These are phyloP conservation scores for Chelonus insularis DNA, from an alignment of 1,140 invertebrate species.

Conservation along the genomic window DNA sequence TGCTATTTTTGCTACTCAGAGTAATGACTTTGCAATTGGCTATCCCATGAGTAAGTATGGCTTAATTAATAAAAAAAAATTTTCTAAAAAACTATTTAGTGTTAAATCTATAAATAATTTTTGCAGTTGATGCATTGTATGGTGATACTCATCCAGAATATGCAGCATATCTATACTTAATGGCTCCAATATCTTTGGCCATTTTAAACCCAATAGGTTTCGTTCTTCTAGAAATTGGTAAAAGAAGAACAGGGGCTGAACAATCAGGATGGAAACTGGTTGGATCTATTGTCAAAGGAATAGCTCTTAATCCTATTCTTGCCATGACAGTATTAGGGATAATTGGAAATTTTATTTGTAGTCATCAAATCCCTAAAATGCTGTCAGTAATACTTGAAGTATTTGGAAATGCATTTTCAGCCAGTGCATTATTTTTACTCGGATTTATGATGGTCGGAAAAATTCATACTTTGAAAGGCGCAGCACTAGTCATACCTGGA, in stretches of 20 bases:
- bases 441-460: conserved; percentile 93
- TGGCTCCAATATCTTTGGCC: conserved; percentile 91
- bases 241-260: conserved; percentile 50
- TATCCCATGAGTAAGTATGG: conserved; percentile 91
- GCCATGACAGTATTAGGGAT: conserved; percentile 93
- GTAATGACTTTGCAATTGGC: conserved; percentile 97
- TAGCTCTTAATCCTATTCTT: conserved; percentile 86
- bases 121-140: conserved; percentile 76
- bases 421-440: conserved; percentile 85
- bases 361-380: conserved; percentile 74
- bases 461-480: conserved; percentile 74
- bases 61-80: too few species aligned
- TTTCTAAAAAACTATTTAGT: too few species aligned
- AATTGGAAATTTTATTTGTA: conserved; percentile 81
- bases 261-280: conserved; percentile 46
- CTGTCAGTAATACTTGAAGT: conserved; percentile 77
- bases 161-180: conserved; percentile 86
- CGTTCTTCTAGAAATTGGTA: conserved; percentile 85
- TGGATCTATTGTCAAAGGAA: conserved; percentile 65
- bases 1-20: conserved; percentile 95
- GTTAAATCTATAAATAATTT: too few species aligned
- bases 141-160: conserved; percentile 84
- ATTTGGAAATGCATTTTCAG: conserved; percentile 87
- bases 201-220: conserved; percentile 93
- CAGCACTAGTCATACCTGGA: conserved; percentile 77